These are phyloP conservation scores for Amphiprion clarkii DNA, from an alignment of 2,797 vertebrate species.

Conservation along the genomic window DNA sequence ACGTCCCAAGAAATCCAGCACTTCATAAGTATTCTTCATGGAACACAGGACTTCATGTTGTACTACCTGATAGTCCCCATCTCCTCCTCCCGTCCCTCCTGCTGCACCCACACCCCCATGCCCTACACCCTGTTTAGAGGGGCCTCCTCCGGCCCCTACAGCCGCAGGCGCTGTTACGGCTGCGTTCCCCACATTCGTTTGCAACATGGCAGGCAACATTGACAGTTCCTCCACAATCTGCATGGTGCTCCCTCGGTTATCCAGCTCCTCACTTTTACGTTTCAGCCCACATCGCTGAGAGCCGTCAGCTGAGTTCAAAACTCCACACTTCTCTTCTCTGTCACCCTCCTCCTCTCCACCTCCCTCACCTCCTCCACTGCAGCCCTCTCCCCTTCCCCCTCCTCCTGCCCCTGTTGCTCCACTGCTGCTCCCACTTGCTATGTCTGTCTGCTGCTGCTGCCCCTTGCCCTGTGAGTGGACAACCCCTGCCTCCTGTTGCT, in stretches of 20 bases:
- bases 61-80: slow-evolving; percentile 98
- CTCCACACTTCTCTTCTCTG: slow-evolving; percentile 82
- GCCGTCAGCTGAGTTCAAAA: slow-evolving; percentile 88
- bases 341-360: slow-evolving; percentile 70
- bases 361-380: slow-evolving; percentile 73
- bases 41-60: slow-evolving; percentile 98
- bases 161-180: slow-evolving; percentile 88
- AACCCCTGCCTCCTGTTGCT: slow-evolving; percentile 68
- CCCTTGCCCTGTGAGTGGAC: slow-evolving; percentile 78
- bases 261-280: slow-evolving; percentile 98
- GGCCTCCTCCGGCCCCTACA: slow-evolving; percentile 85
- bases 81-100: slow-evolving; percentile 85
- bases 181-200: slow-evolving; percentile 92
- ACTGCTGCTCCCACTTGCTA: slow-evolving; percentile 84
- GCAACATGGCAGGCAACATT: slow-evolving; percentile 98
- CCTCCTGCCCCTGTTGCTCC: slow-evolving; percentile 82
- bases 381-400: slow-evolving; percentile 80
- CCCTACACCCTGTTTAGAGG: slow-evolving; percentile 89
- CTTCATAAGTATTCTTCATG: slow-evolving; percentile 98
- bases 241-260: slow-evolving; percentile 92
- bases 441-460: slow-evolving; percentile 76
- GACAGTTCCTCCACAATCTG: slow-evolving; percentile 99
- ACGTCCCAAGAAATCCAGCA: slow-evolving; percentile 97
- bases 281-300: slow-evolving; percentile 97
- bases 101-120: slow-evolving; percentile 83